Conservation (phyloP, 2,797 vertebrate species). For the Phoxinus dragarum region DNA sequence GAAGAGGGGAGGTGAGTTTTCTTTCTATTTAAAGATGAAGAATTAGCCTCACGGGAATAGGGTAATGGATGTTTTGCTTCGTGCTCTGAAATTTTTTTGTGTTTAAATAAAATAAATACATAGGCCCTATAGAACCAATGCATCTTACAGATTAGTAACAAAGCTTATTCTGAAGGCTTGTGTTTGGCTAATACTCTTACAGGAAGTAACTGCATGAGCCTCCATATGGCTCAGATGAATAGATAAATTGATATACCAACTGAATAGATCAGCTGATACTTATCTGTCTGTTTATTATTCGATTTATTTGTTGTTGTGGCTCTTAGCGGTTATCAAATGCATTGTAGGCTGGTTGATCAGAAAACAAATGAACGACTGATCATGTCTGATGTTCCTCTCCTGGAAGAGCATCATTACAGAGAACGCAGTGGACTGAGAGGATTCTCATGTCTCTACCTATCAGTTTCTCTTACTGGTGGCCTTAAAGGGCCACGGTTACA, state of each 20-base stretch:
- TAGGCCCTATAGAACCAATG: not conserved
- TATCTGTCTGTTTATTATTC: constrained; percentile 26
- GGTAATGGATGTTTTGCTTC: not conserved
- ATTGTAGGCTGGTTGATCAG: not conserved
- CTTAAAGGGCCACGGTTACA: constrained; percentile 40
- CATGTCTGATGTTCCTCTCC: not conserved
- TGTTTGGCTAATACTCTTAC: constrained; percentile 49
- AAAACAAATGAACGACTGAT: not conserved
- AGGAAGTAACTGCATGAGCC: constrained; percentile 38
- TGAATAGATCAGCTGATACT: constrained; percentile 28
- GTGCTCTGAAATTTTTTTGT: not conserved
- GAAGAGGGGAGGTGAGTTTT: constrained; percentile 79
- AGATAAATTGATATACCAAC: constrained; percentile 44
- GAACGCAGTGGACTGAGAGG: not conserved
- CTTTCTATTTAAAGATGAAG: not conserved
- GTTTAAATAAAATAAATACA: not conserved
- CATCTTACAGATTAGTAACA: constrained; percentile 24
- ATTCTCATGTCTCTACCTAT: constrained; percentile 15
- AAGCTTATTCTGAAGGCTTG: constrained; percentile 29
- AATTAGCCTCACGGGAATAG: not conserved
- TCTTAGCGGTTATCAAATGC: not conserved
- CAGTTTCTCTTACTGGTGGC: constrained; percentile 38
- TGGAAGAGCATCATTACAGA: constrained; percentile 8
- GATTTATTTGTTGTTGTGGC: constrained; percentile 25
- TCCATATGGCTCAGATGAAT: constrained; percentile 54